A percentile compares a stretch with the other conserved stretches of the same genome.
phyloP scores from a whole-genome alignment of 2,797 vertebrate genomes.

The Sparidentex hasta region DNA sequence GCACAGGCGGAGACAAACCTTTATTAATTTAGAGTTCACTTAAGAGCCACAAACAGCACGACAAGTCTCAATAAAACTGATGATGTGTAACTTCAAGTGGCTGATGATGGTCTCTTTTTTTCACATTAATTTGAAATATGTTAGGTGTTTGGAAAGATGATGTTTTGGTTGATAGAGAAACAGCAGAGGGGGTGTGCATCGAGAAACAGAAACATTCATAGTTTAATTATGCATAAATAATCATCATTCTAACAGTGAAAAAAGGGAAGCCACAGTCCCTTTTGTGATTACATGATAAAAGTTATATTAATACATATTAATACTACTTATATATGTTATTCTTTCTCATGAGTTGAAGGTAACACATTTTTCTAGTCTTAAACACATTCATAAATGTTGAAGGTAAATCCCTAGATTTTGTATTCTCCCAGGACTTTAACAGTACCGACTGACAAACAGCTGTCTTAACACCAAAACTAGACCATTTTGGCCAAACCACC shows the following conservation, averaged over 20 bases:
- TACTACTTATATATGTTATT: not conserved
- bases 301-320: too few relatives aligned
- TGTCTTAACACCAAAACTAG: constrained; percentile 40
- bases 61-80: constrained; percentile 44
- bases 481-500: constrained; percentile 34
- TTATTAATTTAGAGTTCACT: constrained; percentile 15
- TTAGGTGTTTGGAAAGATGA: constrained; percentile 37
- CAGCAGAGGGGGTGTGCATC: not conserved
- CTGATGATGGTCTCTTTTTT: constrained; percentile 34
- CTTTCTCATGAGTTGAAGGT: not conserved
- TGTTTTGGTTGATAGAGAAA: constrained; percentile 30
- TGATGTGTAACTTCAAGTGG: constrained; percentile 42
- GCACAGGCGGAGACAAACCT: not conserved
- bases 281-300: not conserved
- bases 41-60: constrained; percentile 29
- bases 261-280: not conserved
- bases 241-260: not conserved
- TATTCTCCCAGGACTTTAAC: not conserved
- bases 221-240: constrained; percentile 12
- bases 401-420: not conserved
- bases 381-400: not conserved
- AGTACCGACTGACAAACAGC: constrained; percentile 16
- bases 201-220: constrained; percentile 14
- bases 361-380: not conserved
- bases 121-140: constrained; percentile 48